phyloP scores from a whole-genome alignment of 1,140 invertebrate genomes.

The Atta colombica region DNA sequence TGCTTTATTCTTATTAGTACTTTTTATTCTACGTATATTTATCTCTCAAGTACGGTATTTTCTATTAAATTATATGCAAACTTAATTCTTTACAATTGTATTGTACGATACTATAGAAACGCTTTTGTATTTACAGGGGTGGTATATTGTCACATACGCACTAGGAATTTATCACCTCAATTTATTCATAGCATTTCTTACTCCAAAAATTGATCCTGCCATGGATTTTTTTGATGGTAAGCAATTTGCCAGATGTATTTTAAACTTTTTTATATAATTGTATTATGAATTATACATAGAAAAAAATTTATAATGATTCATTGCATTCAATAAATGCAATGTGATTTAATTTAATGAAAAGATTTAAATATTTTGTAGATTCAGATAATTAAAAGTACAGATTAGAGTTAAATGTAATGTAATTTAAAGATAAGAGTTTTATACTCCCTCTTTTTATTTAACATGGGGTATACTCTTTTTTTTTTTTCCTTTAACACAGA shows the following conservation, averaged over 20 bases:
- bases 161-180: slow-evolving; percentile 99
- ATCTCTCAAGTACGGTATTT: slow-evolving; percentile 77
- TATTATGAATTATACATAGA: background rate
- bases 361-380: background rate
- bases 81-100: background rate
- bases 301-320: background rate
- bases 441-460: background rate
- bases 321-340: background rate
- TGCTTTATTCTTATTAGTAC: slow-evolving; percentile 79
- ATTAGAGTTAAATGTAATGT: background rate
- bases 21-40: slow-evolving; percentile 84
- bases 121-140: slow-evolving; percentile 92
- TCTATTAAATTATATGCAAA: slow-evolving; percentile 3
- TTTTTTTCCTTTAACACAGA: background rate
- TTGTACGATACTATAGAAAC: background rate
- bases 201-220: slow-evolving; percentile 99
- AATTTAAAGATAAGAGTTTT: slow-evolving; percentile 8
- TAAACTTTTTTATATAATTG: background rate
- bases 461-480: background rate
- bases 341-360: background rate
- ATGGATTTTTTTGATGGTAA: slow-evolving; percentile 97
- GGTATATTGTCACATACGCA: slow-evolving; percentile 99
- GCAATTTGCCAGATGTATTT: slow-evolving; percentile 35
- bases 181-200: slow-evolving; percentile 99
- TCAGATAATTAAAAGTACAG: background rate